Base-by-base conservation (phyloP, 2,888 invertebrate genomes). In the Xylocampa areola region DNA sequence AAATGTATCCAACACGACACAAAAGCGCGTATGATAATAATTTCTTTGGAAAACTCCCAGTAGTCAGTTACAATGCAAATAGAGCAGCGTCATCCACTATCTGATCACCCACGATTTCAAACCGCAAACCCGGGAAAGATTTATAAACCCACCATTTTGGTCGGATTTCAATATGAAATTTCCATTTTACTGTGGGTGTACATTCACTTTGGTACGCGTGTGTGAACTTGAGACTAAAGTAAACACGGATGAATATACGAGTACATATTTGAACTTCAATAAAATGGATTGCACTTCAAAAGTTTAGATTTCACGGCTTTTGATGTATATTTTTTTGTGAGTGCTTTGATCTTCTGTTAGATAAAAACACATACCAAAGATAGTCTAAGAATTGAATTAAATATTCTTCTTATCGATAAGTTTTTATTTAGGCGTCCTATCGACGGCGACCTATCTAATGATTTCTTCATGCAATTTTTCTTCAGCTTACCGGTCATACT, bases 31-130 rank as follows among this genome's bases (percentile, higher is more conserved):
- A 63, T 63, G 65, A 73, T 75, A 72, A 77, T 73, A 76, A 60
- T 71, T 76, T 76, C 69, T 71, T 53, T 66, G 52, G 48, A 66
- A 77, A 80, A 67, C 59, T 71, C 66, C 30, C 36, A 48, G 23
- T 35, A 14, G 19, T 54, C 36, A 27, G 62, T 65, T 67, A 72
- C 57, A 68, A 76, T 79, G 64, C 68, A 76, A 76, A 79, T 74
- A 66, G 48, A 51, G 35, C 59, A 54, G 64, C 67, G 62, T 68
- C 72, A 66, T 41, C 36, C 61, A 65, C 59, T 73, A 75, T 80
- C 77, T 65, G 76, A 80, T 80, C 68, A 71, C 68, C 68, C 59
- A 68, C 64, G 59, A 71, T 53, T 66, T 47, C 48, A 61, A 61
- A 73, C 74, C 74, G 25, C 67, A 76, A 67, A 57, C 63, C 52